Evolutionary conservation across 2,797 vertebrate species (phyloP).

Genomic region (Peromyscus eremicus): DNA sequence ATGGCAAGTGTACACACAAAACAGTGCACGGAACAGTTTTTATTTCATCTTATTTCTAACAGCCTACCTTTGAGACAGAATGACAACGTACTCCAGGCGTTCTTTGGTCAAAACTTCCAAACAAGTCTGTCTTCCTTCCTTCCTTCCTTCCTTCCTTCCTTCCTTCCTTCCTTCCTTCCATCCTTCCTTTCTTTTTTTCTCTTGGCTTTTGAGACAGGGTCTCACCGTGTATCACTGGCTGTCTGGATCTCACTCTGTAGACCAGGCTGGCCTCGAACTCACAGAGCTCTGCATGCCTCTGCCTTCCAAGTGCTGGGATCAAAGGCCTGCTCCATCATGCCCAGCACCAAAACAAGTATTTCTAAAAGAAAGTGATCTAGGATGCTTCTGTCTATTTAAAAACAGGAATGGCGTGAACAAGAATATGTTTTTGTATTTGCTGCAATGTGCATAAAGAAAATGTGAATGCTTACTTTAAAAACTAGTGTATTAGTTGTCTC

Average conservation of each 20-base stretch:
- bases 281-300: neutral
- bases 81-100: neutral
- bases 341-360: neutral
- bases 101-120: neutral
- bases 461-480: neutral
- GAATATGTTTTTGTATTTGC: neutral
- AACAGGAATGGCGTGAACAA: neutral
- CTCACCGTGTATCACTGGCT: neutral
- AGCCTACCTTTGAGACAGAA: neutral
- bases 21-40: too few species aligned
- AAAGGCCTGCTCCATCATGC: neutral
- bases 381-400: neutral
- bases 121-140: accelerated
- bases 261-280: neutral
- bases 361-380: neutral
- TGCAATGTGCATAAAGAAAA: neutral
- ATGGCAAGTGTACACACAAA: neutral
- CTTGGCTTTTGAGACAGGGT: neutral
- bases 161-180: accelerated
- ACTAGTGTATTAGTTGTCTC: neutral
- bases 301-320: neutral
- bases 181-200: too few species aligned
- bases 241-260: neutral
- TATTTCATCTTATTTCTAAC: neutral
- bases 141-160: accelerated